phyloP scores from a whole-genome alignment of 2,113 vertebrate genomes.

The Pitta sordida region DNA sequence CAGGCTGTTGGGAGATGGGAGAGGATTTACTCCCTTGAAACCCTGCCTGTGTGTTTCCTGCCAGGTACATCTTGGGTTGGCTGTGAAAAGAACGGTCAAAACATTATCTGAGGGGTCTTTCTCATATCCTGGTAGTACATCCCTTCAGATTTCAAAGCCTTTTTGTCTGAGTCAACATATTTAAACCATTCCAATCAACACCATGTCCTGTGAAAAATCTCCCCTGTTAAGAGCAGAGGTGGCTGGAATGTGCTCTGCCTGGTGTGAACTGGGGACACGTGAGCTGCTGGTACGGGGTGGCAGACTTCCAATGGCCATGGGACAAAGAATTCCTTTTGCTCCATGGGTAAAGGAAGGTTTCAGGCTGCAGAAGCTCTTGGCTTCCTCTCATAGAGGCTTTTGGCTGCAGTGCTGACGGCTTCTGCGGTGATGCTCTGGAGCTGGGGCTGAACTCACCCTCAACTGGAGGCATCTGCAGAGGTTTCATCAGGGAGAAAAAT shows the following conservation, averaged over 20 bases:
- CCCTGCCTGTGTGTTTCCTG: neutral
- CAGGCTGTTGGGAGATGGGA: neutral
- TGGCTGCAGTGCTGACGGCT: neutral
- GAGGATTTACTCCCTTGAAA: neutral
- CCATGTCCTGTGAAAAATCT: neutral
- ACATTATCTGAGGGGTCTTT: neutral
- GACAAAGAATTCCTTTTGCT: neutral
- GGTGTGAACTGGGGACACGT: neutral
- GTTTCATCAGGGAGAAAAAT: neutral
- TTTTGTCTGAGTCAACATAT: neutral
- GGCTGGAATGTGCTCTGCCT: neutral
- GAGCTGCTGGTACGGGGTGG: neutral
- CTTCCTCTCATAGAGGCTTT: constrained; percentile 3
- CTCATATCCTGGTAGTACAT: neutral
- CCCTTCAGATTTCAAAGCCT: neutral
- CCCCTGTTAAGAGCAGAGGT: neutral
- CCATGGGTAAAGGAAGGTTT: neutral
- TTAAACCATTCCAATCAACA: neutral
- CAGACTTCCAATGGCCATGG: neutral
- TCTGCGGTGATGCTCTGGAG: constrained; percentile 5
- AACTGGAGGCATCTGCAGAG: neutral
- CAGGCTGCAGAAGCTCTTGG: constrained; percentile 37
- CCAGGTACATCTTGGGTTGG: neutral
- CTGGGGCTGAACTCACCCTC: neutral
- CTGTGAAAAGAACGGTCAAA: neutral